Conservation (phyloP, 1,140 invertebrate genomes). For the Homalodisca vitripennis region DNA sequence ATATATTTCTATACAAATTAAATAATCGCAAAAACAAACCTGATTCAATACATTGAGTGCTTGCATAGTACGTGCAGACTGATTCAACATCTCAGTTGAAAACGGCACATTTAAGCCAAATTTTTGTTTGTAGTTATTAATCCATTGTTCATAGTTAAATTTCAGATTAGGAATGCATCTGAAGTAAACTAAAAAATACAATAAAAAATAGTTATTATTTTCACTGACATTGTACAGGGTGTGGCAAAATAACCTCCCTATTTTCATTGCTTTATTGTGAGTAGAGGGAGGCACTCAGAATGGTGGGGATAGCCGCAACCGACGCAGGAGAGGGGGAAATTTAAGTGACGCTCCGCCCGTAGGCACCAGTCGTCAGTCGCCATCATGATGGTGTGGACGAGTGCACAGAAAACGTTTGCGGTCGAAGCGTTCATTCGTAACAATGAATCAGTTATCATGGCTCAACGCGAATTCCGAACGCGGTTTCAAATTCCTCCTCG, state of each 20-base stretch:
- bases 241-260: background rate
- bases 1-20: background rate
- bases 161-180: slow-evolving; percentile 33
- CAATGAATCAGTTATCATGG: no score
- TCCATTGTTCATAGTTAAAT: background rate
- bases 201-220: slow-evolving; percentile 4
- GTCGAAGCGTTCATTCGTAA: no score
- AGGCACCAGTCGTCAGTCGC: no score
- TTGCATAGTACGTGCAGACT: background rate
- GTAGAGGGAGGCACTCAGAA: no score
- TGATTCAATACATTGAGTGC: slow-evolving; percentile 15
- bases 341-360: no score
- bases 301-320: no score
- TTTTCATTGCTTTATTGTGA: background rate
- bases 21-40: background rate
- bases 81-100: background rate
- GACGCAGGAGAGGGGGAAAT: no score
- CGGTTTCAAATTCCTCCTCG: no score
- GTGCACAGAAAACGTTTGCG: no score
- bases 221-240: background rate
- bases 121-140: background rate
- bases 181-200: slow-evolving; percentile 30
- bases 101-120: background rate
- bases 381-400: no score
- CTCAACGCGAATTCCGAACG: no score